Evolutionary conservation across 2,888 invertebrate genomes (phyloP).

Genomic region (Acleris laterana): DNA sequence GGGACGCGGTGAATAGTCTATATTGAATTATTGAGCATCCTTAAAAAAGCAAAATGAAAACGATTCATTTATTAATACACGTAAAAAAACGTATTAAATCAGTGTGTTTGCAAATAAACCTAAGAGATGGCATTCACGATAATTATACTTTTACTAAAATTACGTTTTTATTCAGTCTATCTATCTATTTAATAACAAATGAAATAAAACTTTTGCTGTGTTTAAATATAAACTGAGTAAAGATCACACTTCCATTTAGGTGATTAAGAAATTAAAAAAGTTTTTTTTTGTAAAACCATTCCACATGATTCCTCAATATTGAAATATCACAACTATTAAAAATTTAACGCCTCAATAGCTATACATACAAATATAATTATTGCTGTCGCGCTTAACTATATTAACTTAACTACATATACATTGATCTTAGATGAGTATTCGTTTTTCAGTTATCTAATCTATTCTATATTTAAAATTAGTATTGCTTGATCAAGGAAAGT

Average conservation of each 20-base stretch:
- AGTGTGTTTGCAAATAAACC: too few species aligned
- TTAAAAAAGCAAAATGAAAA: too few species aligned
- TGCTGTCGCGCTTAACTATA: constrained; percentile 76
- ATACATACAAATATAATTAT: constrained; percentile 83
- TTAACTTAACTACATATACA: constrained; percentile 70
- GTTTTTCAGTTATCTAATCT: constrained; percentile 71
- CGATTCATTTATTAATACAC: too few species aligned
- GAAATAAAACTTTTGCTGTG: too few species aligned
- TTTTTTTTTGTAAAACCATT: neutral
- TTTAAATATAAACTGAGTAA: neutral
- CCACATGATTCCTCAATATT: constrained; percentile 15
- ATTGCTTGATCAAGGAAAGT: constrained; percentile 82
- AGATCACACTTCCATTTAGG: neutral
- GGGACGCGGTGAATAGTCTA: too few species aligned
- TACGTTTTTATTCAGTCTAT: too few species aligned
- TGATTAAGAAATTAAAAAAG: neutral
- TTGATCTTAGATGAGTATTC: constrained; percentile 81
- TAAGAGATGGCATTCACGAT: too few species aligned
- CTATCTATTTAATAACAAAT: too few species aligned
- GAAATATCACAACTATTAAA: constrained; percentile 66
- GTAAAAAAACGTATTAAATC: too few species aligned
- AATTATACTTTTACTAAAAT: too few species aligned
- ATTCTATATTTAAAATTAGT: constrained; percentile 75
- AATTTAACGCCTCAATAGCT: constrained; percentile 83
- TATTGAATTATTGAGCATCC: too few species aligned